Conservation (phyloP, 2,888 invertebrate species). For the Ectemnius lituratus region DNA sequence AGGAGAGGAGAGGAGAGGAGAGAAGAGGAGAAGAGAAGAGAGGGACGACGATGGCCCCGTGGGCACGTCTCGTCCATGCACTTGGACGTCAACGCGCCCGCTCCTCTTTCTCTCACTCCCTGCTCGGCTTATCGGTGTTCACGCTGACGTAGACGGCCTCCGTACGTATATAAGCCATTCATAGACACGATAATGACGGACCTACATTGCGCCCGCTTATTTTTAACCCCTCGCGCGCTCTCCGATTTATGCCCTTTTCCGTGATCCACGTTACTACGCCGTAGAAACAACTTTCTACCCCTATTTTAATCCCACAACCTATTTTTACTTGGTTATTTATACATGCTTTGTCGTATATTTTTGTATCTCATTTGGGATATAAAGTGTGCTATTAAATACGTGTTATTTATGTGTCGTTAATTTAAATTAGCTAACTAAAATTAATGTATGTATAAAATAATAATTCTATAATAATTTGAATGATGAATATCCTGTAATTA, state of each 20-base stretch:
- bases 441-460: too few species aligned
- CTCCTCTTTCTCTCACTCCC: slow-evolving; percentile 23
- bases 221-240: slow-evolving; percentile 32
- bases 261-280: not conserved
- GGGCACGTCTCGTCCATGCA: slow-evolving; percentile 51
- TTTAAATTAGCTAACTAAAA: too few species aligned
- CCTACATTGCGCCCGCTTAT: slow-evolving; percentile 45
- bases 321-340: too few species aligned
- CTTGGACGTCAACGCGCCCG: slow-evolving; percentile 60
- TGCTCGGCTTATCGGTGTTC: slow-evolving; percentile 56
- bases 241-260: slow-evolving; percentile 5
- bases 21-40: not conserved
- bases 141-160: slow-evolving; percentile 58
- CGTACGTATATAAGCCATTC: slow-evolving; percentile 56
- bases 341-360: too few species aligned
- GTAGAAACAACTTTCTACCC: not conserved
- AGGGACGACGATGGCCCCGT: not conserved
- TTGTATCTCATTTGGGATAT: too few species aligned
- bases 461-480: too few species aligned
- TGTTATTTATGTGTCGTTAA: too few species aligned
- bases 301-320: too few species aligned
- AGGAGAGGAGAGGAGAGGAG: not conserved
- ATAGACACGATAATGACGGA: slow-evolving; percentile 57
- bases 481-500: too few species aligned
- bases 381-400: too few species aligned